phyloP scores from a whole-genome alignment of 2,113 vertebrate genomes.

The Zapornia atra region DNA sequence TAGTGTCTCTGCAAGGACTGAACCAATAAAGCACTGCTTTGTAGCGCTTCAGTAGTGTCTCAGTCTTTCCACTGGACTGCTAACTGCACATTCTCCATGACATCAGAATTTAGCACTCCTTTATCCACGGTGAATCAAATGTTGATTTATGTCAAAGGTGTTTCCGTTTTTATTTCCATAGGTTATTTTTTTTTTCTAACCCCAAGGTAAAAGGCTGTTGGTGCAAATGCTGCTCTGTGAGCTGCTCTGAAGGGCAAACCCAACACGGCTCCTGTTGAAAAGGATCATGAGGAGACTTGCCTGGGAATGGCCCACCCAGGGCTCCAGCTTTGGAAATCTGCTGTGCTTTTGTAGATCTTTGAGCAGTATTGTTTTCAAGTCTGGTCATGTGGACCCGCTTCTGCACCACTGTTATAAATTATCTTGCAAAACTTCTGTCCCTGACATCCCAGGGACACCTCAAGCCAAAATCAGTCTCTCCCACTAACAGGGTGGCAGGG shows the following conservation, averaged over 20 bases:
- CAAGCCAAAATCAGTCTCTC: not conserved
- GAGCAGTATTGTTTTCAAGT: not conserved
- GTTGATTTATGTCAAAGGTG: not conserved
- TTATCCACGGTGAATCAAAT: not conserved
- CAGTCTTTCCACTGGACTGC: not conserved
- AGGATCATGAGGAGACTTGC: not conserved
- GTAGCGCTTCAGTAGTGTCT: not conserved
- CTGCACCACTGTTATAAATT: not conserved
- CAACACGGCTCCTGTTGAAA: not conserved
- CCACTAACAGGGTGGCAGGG: not conserved
- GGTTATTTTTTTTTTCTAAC: not conserved
- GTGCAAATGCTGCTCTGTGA: not conserved
- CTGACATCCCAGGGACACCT: not conserved
- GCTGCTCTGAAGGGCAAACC: not conserved
- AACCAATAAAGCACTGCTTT: not conserved
- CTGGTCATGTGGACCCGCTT: not conserved
- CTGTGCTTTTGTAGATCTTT: not conserved
- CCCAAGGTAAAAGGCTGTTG: not conserved
- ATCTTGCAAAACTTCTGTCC: not conserved
- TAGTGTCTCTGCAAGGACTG: not conserved
- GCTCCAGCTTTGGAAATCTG: not conserved
- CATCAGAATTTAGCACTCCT: not conserved
- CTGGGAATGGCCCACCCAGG: not conserved
- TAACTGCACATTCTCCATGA: not conserved
- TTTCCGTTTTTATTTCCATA: not conserved